A percentile compares a stretch with the other conserved stretches of the same genome.
Evolutionary conservation across 2,113 vertebrate genomes (phyloP).

Genomic region (Rousettus leschenaultii): DNA sequence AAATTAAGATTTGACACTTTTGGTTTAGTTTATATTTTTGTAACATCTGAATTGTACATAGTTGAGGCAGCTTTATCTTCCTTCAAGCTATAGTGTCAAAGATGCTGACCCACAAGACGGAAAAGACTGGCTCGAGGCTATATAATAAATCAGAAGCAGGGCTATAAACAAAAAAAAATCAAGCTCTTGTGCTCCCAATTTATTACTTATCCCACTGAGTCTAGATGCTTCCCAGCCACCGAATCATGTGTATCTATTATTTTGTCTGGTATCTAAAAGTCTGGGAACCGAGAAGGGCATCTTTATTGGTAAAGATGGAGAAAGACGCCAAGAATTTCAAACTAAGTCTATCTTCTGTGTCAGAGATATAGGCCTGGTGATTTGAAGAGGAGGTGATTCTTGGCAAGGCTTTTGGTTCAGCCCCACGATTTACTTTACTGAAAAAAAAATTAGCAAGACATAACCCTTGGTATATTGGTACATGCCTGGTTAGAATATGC

Average conservation of each 20-base stretch:
- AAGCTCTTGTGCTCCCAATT: not conserved
- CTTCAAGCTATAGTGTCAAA: not conserved
- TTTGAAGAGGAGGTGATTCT: not conserved
- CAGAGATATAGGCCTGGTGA: not conserved
- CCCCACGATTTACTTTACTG: not conserved
- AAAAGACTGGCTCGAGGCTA: not conserved
- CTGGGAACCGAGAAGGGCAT: not conserved
- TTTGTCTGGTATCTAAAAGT: slow-evolving; percentile 1
- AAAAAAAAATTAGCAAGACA: slow-evolving; percentile 1
- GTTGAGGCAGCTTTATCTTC: not conserved
- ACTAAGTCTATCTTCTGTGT: not conserved
- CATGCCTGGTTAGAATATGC: not conserved
- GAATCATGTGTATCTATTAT: not conserved
- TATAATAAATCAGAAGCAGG: not conserved
- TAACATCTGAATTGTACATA: not conserved
- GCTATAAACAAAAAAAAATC: not conserved
- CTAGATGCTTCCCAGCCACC: not conserved
- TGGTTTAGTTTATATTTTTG: not conserved
- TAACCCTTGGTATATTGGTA: not conserved
- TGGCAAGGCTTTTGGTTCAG: not conserved
- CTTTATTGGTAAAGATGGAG: not conserved
- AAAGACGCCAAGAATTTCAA: slow-evolving; percentile 9
- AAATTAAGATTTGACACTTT: slow-evolving; percentile 15
- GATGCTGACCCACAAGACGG: not conserved
- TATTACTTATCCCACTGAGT: not conserved